Base-by-base conservation (phyloP, 2,113 vertebrate species). In the Solenodon paradoxus region DNA sequence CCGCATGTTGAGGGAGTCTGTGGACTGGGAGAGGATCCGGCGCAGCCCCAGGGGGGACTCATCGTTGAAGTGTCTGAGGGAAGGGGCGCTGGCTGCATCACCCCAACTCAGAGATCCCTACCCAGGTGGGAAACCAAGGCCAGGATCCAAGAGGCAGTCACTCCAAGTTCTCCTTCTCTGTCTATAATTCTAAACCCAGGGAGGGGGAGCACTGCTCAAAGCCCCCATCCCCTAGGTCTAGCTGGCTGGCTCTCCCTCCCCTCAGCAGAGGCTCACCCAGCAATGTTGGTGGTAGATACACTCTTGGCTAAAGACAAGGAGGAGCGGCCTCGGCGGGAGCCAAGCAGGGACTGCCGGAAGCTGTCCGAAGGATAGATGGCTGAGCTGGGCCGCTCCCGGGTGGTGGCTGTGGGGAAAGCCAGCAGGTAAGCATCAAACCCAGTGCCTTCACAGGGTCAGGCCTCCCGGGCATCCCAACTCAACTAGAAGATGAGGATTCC, bases 271-370 rank as follows among this genome's bases (percentile, higher is more conserved):
- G 66, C 98, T 99, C 96, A 99, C 99, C 99, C 99, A 1, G 99
- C 98, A n/a, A 99, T 99, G 96, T 99, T 99, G 98, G 99, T 99
- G 78, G 99, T 99, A 89, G 99, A 99, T 81, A 99, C 99, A 2
- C 99, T 99, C 97, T 99, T 99, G 96, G 99, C 99, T 40, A 99
- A 98, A 7, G 99, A 98, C 2, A 99, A 94, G 40, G 98, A 97
- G 5, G 99, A 98, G 2, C 99, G 98, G 45, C 98, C 98, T 0
- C 99, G 98, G 13, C 99, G 99, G 0, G 99, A 98, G 0, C 99
- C 99, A 8, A 99, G 98, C 90, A 99, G 98, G 2, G 99, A 98
- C 84, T 99, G 99, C 13, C 99, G 98, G 92, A 99, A 98, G 93
- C 98, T 99, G 74, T 99, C 99, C 0, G 99, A 99, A 20, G 99